Base-by-base conservation (phyloP, 2,113 vertebrate species). In the Rattus rattus region DNA sequence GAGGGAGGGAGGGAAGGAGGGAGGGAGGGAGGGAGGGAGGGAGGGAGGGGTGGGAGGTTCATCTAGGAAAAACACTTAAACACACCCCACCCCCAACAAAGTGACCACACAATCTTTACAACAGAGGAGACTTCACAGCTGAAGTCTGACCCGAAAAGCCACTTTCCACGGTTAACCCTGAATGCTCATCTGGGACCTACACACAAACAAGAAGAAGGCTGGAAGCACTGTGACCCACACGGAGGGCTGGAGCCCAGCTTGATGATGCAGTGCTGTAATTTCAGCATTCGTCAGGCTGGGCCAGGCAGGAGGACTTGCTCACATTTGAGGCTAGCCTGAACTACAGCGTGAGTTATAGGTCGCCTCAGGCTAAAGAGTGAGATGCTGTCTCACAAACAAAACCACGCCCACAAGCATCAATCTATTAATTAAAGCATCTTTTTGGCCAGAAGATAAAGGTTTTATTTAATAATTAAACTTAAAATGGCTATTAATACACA, bases 101-200 rank as follows among this genome's bases (percentile, higher is more conserved):
- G 72, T 8, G 54, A 94, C 70, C 93, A 80, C 7, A 43, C 70
- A 90, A 91, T 91, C 73, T 88, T 94, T 70, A 90, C 95, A 90
- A 95, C 7, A 76, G 73, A 39, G 73, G 54, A 86, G 22, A 86
- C 4, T 72, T 90, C 59, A 59, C 11, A 19, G 79, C n/a, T 59
- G 33, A 89, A 81, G 52, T 92, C 43, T 87, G 24, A 95, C 33
- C 85, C 92, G 59, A 76, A 70, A 94, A 85, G 22, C 49, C 26
- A 79, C 39, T 67, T 39, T 73, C n/a, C 36, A 72, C 3, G 11
- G 69, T 70, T 70, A 17, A 72, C 36, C 17, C 8, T 49, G 24
- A 61, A 8, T 70, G 26, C 33, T 89, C 33, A 67, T 56, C 1
- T 77, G 77, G 93, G 56, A 28, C 22, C 77, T 33, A n/a, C 17